A percentile compares a stretch with the other conserved stretches of the same genome.
These are phyloP conservation scores for Muntiacus muntjak DNA, from an alignment of 2,113 vertebrate species.

Conservation along the genomic window DNA sequence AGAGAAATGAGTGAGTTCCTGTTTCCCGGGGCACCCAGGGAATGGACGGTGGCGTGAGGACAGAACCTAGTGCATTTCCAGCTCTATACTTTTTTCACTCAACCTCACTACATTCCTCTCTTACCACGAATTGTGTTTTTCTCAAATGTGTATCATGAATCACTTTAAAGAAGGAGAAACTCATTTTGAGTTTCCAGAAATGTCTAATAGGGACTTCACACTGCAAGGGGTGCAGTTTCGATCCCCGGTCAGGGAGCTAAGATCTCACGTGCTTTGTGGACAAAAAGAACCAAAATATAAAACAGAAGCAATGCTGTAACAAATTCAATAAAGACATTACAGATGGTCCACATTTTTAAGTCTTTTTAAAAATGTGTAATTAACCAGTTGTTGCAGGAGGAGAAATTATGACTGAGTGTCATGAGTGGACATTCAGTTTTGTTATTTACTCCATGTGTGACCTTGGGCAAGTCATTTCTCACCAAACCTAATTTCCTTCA, in stretches of 20 bases:
- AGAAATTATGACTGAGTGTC: no score
- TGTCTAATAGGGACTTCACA: not conserved
- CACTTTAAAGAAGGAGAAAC: not conserved
- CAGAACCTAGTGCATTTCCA: not conserved
- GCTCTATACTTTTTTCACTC: not conserved
- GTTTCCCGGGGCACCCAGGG: not conserved
- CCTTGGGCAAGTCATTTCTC: not conserved
- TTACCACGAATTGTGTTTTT: not conserved
- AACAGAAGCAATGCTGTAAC: not conserved
- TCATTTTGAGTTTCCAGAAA: not conserved
- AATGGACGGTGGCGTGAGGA: accelerated
- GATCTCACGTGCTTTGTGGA: not conserved
- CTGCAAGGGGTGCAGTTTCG: not conserved
- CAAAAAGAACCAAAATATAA: not conserved
- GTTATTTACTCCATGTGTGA: not conserved
- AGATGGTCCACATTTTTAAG: not conserved
- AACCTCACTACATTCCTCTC: accelerated
- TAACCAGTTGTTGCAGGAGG: not conserved
- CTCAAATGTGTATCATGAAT: not conserved
- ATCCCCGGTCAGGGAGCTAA: not conserved
- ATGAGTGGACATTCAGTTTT: accelerated
- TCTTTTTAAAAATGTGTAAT: not conserved
- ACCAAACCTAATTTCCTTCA: not conserved
- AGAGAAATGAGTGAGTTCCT: accelerated
- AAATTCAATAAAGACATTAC: not conserved